Evolutionary conservation across 1,140 invertebrate genomes (phyloP), one percentile per base, ranked within the genome.

Genomic region (Trinorchestia longiramus): DNA sequence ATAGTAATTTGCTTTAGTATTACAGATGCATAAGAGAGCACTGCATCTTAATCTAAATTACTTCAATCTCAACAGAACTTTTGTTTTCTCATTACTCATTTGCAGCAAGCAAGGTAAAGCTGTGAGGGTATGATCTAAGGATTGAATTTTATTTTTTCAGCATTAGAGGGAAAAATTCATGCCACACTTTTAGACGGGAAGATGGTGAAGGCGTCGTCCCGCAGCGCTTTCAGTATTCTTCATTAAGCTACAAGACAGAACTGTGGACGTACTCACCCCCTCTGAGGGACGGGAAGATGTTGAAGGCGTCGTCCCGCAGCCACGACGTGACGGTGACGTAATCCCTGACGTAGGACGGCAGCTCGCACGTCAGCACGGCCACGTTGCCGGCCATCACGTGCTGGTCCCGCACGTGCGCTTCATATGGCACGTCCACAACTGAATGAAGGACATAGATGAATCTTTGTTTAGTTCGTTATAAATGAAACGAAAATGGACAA

Each of bases 281-380:
- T 98, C 98, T 98, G 92, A 96, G 95, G 95, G 98, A 98, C 96
- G 98, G 98, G 97, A 98, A 98, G 97, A 98, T 98, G 97, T 98
- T 98, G 97, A 98, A 98, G 90, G 98, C 98, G 53, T 98, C 98
- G 97, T 98, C 99, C 97, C 98, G 98, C 96, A 98, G 98, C 99
- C 99, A 99, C 43, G 98, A 98, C 90, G 98, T 98, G 45, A 99
- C 98, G 97, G 98, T 98, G 95, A 99, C 98, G 97, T 98, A 98
- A 97, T 99, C 98, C 97, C 98, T 98, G 96, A 99, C 98, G 97
- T 98, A 98, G 97, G 98, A 98, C 95, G 98, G 98, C 97, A 99
- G 98, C 96, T 98, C 98, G 97, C 98, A 99, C 97, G 98, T 98
- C 96, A 99, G 97, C 95, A 99, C 98, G 47, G 98, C 98, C 17